Conservation (phyloP, 1,140 invertebrate genomes). For the Anastrepha obliqua region DNA sequence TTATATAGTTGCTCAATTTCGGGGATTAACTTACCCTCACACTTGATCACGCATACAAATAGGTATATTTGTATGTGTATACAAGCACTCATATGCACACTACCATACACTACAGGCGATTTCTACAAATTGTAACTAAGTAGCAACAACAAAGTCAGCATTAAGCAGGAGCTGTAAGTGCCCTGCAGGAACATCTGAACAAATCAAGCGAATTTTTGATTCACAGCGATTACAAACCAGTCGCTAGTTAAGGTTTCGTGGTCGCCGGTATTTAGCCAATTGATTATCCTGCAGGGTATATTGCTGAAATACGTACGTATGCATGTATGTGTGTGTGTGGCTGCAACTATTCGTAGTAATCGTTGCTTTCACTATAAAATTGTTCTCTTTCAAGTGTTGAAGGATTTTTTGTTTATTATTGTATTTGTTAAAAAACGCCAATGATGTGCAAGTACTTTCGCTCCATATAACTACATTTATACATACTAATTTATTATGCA, state of each 20-base stretch:
- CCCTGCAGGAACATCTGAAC: not conserved
- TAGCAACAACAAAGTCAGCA: not conserved
- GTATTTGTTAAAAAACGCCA: not conserved
- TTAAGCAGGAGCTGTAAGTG: too few relatives aligned
- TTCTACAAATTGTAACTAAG: not conserved
- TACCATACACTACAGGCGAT: not conserved
- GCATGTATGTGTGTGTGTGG: too few relatives aligned
- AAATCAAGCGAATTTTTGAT: not conserved
- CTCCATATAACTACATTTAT: not conserved
- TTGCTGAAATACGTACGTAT: too few relatives aligned
- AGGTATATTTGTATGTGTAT: not conserved
- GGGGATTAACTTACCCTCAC: not conserved
- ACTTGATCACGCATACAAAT: not conserved
- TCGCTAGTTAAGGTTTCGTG: too few relatives aligned
- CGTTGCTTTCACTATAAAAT: not conserved
- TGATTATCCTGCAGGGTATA: not conserved
- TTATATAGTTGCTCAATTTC: not conserved
- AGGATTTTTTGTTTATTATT: not conserved
- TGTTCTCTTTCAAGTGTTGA: not conserved
- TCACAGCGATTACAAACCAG: too few relatives aligned
- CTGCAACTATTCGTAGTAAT: too few relatives aligned
- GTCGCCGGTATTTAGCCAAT: too few relatives aligned
- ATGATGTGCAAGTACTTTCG: not conserved
- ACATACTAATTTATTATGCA: too few relatives aligned
- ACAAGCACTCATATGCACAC: not conserved